phyloP scores from a whole-genome alignment of 1,140 invertebrate genomes.

The Heterodera carotae region DNA sequence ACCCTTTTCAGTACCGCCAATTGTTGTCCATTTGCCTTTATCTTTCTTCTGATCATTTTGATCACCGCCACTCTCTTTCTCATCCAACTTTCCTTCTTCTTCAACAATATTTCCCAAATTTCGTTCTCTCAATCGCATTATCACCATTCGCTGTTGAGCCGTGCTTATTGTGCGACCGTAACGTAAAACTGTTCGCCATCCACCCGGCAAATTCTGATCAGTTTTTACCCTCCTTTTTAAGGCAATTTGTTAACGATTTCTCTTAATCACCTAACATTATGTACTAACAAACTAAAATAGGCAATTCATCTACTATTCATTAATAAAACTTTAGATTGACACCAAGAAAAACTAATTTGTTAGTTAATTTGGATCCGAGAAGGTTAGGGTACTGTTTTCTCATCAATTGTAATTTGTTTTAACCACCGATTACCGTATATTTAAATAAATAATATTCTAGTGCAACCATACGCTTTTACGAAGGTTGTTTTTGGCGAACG shows the following conservation, averaged over 20 bases:
- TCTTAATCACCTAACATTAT: no score
- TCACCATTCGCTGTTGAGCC: not conserved
- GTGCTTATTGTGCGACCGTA: not conserved
- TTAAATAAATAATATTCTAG: not conserved
- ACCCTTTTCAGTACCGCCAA: not conserved
- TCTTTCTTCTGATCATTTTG: not conserved
- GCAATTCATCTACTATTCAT: no score
- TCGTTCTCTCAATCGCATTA: conserved; percentile 1
- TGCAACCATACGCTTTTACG: conserved; percentile 39
- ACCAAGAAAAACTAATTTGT: no score
- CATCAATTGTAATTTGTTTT: no score
- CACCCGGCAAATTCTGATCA: not conserved
- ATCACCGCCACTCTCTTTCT: not conserved
- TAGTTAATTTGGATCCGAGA: no score
- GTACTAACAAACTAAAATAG: no score
- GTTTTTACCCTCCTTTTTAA: not conserved
- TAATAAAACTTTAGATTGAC: no score
- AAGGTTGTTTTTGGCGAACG: conserved; percentile 40
- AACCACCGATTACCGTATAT: no score
- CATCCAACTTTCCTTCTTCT: not conserved
- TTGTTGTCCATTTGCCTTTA: conserved; percentile 1
- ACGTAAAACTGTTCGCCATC: conserved; percentile 7
- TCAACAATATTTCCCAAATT: not conserved
- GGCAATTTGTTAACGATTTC: not conserved
- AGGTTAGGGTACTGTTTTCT: no score